A percentile compares a stretch with the other conserved stretches of the same genome.
These are phyloP conservation scores for Cephonodes hylas DNA, from an alignment of 2,888 invertebrate species.

Conservation along the genomic window DNA sequence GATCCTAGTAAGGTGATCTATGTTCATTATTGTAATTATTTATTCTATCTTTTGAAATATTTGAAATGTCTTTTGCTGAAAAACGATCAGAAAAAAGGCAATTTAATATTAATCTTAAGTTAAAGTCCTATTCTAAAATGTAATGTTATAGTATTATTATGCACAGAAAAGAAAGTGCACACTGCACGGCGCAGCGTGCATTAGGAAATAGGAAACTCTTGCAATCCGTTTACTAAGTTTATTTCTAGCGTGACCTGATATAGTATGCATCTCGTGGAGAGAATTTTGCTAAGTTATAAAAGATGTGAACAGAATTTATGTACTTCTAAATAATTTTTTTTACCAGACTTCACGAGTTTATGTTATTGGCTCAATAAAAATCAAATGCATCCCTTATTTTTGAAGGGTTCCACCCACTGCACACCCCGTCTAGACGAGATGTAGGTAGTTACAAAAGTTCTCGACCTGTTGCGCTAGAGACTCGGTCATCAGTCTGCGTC, in stretches of 20 bases:
- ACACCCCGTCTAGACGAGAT: constrained; percentile 14
- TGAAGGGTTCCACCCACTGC: background rate
- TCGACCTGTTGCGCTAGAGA: constrained; percentile 10
- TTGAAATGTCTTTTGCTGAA: too few relatives aligned
- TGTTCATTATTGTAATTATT: too few relatives aligned
- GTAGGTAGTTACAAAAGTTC: constrained; percentile 14
- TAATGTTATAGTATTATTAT: too few relatives aligned
- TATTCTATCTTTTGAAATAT: too few relatives aligned
- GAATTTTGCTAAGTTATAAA: background rate
- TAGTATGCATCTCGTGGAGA: background rate
- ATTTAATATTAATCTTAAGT: too few relatives aligned
- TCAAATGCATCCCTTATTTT: background rate
- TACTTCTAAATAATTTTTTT: background rate
- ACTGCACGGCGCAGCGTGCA: background rate
- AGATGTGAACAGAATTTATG: background rate
- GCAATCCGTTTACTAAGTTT: background rate
- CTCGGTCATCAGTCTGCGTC: constrained; percentile 6
- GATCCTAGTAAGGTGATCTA: too few relatives aligned
- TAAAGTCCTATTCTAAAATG: too few relatives aligned
- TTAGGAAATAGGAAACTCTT: background rate
- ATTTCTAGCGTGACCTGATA: background rate
- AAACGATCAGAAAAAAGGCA: too few relatives aligned
- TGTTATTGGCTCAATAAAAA: background rate
- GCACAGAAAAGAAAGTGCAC: background rate
- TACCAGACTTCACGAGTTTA: background rate